Percentiles rank a stretch among this genome's conserved stretches.
phyloP scores from a whole-genome alignment of 2,797 vertebrate genomes.

The Hoplostethus atlanticus region DNA sequence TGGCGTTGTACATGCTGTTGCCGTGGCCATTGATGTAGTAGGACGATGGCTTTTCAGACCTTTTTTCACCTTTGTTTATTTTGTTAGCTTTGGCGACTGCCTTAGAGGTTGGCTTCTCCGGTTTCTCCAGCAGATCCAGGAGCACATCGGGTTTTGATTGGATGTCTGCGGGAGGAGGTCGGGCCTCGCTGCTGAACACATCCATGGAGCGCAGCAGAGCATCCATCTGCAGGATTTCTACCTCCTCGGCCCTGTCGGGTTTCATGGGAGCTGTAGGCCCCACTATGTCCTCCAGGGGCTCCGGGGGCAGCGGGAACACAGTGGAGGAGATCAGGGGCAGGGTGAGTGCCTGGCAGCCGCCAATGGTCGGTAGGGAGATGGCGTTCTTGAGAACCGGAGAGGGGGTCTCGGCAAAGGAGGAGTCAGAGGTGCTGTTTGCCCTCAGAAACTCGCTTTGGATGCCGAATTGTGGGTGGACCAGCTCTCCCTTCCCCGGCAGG shows the following conservation, averaged over 20 bases:
- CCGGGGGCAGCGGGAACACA: slow-evolving; percentile 88
- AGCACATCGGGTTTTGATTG: slow-evolving; percentile 85
- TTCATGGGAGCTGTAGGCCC: slow-evolving; percentile 70
- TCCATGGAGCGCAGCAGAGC: slow-evolving; percentile 90
- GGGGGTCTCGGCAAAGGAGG: slow-evolving; percentile 92
- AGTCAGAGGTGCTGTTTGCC: slow-evolving; percentile 95
- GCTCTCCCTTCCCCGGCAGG: slow-evolving; percentile 89
- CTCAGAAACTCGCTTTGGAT: slow-evolving; percentile 91
- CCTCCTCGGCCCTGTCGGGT: slow-evolving; percentile 84
- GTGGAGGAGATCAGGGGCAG: slow-evolving; percentile 90
- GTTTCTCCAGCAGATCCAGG: slow-evolving; percentile 87
- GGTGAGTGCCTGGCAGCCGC: slow-evolving; percentile 95
- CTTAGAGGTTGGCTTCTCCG: slow-evolving; percentile 79
- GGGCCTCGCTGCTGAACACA: slow-evolving; percentile 88
- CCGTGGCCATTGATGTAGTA: slow-evolving; percentile 85
- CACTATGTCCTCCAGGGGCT: slow-evolving; percentile 82
- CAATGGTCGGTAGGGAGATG: slow-evolving; percentile 97
- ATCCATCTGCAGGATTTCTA: slow-evolving; percentile 89
- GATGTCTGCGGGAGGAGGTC: slow-evolving; percentile 74
- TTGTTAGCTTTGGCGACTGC: slow-evolving; percentile 83
- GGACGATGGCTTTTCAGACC: slow-evolving; percentile 80
- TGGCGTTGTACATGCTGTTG: slow-evolving; percentile 75
- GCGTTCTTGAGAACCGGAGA: slow-evolving; percentile 98
- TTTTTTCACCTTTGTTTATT: slow-evolving; percentile 83
- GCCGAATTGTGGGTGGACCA: slow-evolving; percentile 81